These are phyloP conservation scores for Battus philenor DNA, from an alignment of 1,140 invertebrate genomes.

Conservation along the genomic window DNA sequence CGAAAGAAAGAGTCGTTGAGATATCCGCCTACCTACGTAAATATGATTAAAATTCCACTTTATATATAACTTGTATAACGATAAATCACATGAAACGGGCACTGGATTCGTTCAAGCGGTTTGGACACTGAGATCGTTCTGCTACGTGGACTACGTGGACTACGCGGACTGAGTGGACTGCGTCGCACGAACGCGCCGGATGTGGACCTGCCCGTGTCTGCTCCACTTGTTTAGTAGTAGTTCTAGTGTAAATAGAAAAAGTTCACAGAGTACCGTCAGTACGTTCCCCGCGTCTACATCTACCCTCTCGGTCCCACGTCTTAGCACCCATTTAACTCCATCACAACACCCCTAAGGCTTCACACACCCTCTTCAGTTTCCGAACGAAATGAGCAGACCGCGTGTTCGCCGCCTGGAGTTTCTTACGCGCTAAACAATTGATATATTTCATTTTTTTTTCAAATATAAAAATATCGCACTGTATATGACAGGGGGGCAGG, in stretches of 20 bases:
- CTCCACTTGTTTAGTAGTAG: too few species aligned
- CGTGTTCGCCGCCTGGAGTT: conserved; percentile 21
- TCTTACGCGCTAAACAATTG: conserved; percentile 47
- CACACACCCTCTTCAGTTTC: conserved; percentile 36
- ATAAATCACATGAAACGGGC: conserved; percentile 67
- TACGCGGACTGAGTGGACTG: conserved; percentile 23
- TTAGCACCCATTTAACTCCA: conserved; percentile 61
- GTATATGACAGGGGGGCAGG: conserved; percentile 26
- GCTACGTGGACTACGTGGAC: conserved; percentile 25
- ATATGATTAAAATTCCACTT: conserved; percentile 64
- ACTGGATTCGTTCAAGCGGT: conserved; percentile 68
- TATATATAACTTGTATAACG: conserved; percentile 46
- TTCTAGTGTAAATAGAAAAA: conserved; percentile 19
- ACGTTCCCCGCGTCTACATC: conserved; percentile 19
- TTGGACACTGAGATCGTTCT: conserved; percentile 66
- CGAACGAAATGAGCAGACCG: conserved; percentile 32
- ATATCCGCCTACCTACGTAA: conserved; percentile 67
- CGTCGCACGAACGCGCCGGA: conserved; percentile 41
- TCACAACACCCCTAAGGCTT: conserved; percentile 41
- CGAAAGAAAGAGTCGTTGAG: conserved; percentile 50
- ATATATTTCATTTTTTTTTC: conserved; percentile 49
- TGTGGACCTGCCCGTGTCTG: conserved; percentile 29
- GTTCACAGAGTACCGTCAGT: conserved; percentile 17
- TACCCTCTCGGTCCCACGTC: conserved; percentile 48
- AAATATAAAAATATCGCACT: conserved; percentile 58